phyloP scores from a whole-genome alignment of 2,797 vertebrate species.

The Enteromius viviparus region DNA sequence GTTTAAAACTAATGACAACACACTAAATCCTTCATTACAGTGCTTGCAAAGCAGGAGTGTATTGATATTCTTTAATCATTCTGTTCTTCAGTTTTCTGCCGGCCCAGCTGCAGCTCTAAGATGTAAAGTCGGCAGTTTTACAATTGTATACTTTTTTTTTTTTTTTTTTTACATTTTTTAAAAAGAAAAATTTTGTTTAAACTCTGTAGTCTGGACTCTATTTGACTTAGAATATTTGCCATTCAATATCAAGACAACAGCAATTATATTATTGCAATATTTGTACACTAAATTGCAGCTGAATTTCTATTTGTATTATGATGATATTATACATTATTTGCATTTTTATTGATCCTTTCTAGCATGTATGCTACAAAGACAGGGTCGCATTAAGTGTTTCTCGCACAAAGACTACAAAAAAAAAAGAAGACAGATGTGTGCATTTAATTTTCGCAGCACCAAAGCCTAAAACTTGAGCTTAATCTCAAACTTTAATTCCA shows the following conservation, averaged over 20 bases:
- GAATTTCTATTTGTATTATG: neutral
- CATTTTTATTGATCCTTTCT: neutral
- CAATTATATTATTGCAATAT: neutral
- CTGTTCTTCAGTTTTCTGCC: conserved; percentile 19
- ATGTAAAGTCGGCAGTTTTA: conserved; percentile 1
- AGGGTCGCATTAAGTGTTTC: neutral
- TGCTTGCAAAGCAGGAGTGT: conserved; percentile 17
- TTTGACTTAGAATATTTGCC: neutral
- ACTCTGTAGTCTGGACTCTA: neutral
- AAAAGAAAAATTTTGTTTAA: neutral
- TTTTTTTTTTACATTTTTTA: neutral
- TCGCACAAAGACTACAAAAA: neutral
- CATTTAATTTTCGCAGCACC: neutral
- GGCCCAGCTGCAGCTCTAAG: conserved; percentile 8
- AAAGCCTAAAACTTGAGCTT: conserved; percentile 14
- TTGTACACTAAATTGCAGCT: neutral
- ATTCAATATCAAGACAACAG: neutral
- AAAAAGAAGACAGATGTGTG: neutral
- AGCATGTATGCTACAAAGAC: neutral
- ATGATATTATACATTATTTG: neutral
- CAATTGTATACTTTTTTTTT: neutral
- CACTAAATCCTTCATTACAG: conserved; percentile 37
- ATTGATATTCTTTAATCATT: conserved; percentile 38
- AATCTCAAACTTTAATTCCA: neutral
- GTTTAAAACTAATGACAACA: conserved; percentile 36